Evolutionary conservation across 2,797 vertebrate genomes (phyloP).

Genomic region (Urocyon cinereoargenteus): DNA sequence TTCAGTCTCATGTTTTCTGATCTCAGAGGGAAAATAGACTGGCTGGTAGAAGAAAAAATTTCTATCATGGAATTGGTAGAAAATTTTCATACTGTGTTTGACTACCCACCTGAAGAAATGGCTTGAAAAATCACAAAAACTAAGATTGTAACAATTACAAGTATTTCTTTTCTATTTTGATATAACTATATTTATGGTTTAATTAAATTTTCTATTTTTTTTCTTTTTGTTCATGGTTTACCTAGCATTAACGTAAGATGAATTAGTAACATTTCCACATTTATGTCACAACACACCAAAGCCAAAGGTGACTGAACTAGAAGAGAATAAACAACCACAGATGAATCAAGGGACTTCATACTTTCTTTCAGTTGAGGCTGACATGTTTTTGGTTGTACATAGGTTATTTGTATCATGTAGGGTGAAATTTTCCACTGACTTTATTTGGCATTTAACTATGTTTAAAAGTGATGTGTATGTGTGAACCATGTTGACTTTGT

Average conservation of each 20-base stretch:
- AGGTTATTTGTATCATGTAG: neutral
- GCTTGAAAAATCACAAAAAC: neutral
- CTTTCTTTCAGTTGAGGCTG: neutral
- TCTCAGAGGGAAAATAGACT: neutral
- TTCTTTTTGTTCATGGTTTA: neutral
- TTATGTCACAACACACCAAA: neutral
- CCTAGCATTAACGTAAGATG: neutral
- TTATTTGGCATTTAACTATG: neutral
- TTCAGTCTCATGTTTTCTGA: neutral
- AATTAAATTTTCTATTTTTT: neutral
- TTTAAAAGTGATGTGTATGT: neutral
- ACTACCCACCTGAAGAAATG: neutral
- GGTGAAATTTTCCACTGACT: neutral
- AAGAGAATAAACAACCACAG: neutral
- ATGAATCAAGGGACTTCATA: neutral
- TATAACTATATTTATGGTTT: neutral
- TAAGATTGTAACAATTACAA: neutral
- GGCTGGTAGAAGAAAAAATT: neutral
- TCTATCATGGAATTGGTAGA: neutral
- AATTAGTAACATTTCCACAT: neutral
- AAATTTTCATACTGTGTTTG: neutral
- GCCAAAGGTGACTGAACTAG: neutral
- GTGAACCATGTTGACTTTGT: neutral
- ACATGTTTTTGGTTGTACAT: neutral
- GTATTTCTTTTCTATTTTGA: neutral